Evolutionary conservation across 2,113 vertebrate genomes (phyloP).

Genomic region (Mirounga angustirostris): DNA sequence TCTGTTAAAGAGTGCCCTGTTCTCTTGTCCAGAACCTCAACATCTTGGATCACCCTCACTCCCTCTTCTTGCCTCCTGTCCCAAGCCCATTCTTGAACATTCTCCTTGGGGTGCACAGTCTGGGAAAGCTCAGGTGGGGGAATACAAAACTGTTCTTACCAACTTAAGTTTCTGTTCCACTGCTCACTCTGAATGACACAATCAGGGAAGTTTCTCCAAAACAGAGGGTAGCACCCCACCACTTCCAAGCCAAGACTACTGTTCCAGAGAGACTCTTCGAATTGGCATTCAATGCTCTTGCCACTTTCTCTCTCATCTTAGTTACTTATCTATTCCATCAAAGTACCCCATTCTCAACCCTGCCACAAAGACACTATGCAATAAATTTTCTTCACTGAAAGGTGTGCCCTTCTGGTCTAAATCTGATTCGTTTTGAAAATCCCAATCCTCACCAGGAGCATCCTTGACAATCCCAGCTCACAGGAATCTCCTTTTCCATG

Average conservation of each 20-base stretch:
- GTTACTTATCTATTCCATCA: neutral
- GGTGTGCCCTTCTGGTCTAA: neutral
- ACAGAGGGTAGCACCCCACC: neutral
- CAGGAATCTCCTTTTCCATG: neutral
- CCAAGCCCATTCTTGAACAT: neutral
- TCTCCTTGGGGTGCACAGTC: neutral
- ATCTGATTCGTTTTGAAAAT: neutral
- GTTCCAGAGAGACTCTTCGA: neutral
- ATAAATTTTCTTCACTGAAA: neutral
- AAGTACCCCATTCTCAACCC: neutral
- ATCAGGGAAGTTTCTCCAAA: neutral
- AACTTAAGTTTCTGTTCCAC: neutral
- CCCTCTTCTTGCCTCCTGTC: neutral
- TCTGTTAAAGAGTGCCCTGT: neutral
- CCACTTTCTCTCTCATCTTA: neutral
- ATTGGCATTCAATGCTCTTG: neutral
- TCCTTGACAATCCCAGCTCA: neutral
- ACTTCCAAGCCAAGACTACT: neutral
- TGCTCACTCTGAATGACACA: neutral
- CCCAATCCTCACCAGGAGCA: neutral
- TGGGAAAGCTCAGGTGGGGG: neutral
- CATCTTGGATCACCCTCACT: neutral
- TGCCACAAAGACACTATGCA: neutral
- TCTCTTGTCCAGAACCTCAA: neutral
- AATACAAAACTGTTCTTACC: neutral